Conservation (phyloP, 2,888 invertebrate species). For the Drosophila monieri region DNA sequence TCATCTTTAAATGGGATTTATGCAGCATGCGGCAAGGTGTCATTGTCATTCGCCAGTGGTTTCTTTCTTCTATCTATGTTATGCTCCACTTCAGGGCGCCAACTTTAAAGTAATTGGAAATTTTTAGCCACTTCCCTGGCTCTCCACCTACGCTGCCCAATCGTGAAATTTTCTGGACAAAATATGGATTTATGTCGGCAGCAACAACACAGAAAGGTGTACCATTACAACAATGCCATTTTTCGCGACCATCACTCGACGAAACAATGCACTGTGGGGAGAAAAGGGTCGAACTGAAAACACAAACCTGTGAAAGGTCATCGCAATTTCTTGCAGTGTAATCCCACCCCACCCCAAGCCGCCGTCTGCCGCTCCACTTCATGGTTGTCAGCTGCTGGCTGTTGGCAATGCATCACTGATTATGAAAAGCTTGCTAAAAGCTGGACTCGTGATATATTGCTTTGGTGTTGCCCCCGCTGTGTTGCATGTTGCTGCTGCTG, state of each 20-base stretch:
- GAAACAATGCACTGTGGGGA: no score
- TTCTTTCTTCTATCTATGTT: background rate
- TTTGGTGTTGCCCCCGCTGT: slow-evolving; percentile 49
- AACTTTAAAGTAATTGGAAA: slow-evolving; percentile 75
- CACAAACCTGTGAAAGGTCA: background rate
- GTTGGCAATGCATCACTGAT: slow-evolving; percentile 80
- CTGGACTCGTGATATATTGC: slow-evolving; percentile 78
- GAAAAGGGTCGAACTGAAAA: background rate
- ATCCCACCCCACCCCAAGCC: background rate
- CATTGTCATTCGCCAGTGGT: slow-evolving; percentile 27
- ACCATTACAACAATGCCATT: slow-evolving; percentile 56
- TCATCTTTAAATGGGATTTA: slow-evolving; percentile 74
- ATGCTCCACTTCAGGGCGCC: slow-evolving; percentile 31
- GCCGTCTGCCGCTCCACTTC: slow-evolving; percentile 38
- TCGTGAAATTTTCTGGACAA: slow-evolving; percentile 72
- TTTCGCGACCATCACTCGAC: slow-evolving; percentile 34
- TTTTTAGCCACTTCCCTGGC: slow-evolving; percentile 65
- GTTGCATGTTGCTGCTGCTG: slow-evolving; percentile 25
- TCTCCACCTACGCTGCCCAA: slow-evolving; percentile 59
- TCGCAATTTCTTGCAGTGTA: background rate
- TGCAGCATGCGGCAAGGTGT: slow-evolving; percentile 51
- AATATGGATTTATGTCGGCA: slow-evolving; percentile 77
- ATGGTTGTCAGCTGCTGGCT: slow-evolving; percentile 55
- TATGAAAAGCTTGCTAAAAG: slow-evolving; percentile 80
- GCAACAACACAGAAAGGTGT: slow-evolving; percentile 8